Evolutionary conservation across 2,888 invertebrate species (phyloP).

Genomic region (Gerris lacustris): DNA sequence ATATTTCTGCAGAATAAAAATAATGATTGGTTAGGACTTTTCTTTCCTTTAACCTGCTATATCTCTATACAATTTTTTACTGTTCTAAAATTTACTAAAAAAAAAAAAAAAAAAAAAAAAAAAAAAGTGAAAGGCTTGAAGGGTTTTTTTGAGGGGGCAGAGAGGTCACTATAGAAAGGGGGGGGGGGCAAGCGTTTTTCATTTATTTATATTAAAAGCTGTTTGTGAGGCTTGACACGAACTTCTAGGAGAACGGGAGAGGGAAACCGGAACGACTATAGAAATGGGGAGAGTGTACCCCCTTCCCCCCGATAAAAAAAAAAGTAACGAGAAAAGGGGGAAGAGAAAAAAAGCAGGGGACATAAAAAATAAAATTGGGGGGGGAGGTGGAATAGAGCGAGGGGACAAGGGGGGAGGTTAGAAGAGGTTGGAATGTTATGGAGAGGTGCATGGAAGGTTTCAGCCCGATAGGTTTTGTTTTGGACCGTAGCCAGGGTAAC

Average conservation of each 20-base stretch:
- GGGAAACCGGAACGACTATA: constrained; percentile 15
- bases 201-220: constrained; percentile 5
- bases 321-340: neutral
- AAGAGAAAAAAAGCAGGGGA: neutral
- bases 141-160: too few relatives aligned
- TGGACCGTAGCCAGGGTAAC: constrained; percentile 3
- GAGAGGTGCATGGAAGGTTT: neutral
- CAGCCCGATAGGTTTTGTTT: neutral
- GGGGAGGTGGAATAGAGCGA: too few relatives aligned
- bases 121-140: too few relatives aligned
- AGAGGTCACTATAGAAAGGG: too few relatives aligned
- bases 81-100: too few relatives aligned
- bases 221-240: constrained; percentile 8
- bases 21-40: too few relatives aligned
- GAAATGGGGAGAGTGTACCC: neutral
- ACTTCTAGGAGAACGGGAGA: constrained; percentile 23
- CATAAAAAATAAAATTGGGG: too few relatives aligned
- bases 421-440: neutral
- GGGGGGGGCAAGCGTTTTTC: neutral
- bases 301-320: neutral
- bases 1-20: too few relatives aligned
- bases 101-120: too few relatives aligned
- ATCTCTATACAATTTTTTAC: too few relatives aligned
- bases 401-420: too few relatives aligned
- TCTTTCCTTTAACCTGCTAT: too few relatives aligned